These are phyloP conservation scores for Rhinatrema bivittatum DNA, from an alignment of 2,797 vertebrate species.

Conservation along the genomic window DNA sequence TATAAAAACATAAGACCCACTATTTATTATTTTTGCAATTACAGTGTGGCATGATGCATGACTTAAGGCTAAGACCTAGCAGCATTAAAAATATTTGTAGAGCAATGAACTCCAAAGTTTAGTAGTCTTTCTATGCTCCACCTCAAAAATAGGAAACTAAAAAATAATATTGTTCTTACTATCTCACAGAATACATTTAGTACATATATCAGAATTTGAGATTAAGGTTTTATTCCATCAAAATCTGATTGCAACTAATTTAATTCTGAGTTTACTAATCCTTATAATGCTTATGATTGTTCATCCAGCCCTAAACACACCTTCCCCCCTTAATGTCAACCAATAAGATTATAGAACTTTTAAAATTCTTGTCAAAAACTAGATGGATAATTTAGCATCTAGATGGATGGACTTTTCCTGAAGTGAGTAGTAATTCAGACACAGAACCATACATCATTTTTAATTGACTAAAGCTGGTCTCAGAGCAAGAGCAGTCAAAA, in stretches of 20 bases:
- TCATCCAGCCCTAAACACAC: slow-evolving; percentile 36
- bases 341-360: slow-evolving; percentile 38
- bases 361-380: slow-evolving; percentile 45
- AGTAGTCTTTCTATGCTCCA: no score
- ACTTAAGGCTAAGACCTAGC: no score
- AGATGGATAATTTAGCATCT: slow-evolving; percentile 54
- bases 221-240: background rate
- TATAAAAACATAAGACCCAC: no score
- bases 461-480: slow-evolving; percentile 64
- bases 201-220: background rate
- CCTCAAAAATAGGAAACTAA: no score
- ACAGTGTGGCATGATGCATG: no score
- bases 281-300: slow-evolving; percentile 43
- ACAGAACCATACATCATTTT: slow-evolving; percentile 72
- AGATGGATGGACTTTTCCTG: slow-evolving; percentile 61
- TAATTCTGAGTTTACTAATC: slow-evolving; percentile 26
- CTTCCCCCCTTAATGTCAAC: slow-evolving; percentile 36
- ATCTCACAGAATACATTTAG: background rate
- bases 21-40: no score
- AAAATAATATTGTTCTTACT: no score
- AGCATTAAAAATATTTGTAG: no score
- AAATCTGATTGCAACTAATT: slow-evolving; percentile 7
- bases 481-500: slow-evolving; percentile 56
- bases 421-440: slow-evolving; percentile 43
- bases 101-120: no score